phyloP scores from a whole-genome alignment of 1,140 invertebrate species.

The Elysia chlorotica region DNA sequence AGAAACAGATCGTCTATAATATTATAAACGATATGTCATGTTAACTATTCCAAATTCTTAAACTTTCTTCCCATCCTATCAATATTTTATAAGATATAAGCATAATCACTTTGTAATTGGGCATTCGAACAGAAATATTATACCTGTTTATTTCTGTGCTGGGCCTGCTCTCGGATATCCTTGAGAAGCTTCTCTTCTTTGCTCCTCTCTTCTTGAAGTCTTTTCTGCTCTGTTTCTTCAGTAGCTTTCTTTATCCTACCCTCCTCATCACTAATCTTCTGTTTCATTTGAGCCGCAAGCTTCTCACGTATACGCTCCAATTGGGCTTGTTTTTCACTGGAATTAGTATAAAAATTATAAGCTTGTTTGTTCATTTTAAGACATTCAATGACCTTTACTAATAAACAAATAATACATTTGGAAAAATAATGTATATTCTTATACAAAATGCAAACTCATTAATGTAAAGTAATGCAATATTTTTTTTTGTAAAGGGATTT shows the following conservation, averaged over 20 bases:
- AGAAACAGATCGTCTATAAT: no score
- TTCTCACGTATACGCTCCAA: constrained; percentile 56
- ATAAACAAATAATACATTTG: neutral
- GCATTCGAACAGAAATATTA: no score
- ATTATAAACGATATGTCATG: no score
- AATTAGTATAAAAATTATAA: no score
- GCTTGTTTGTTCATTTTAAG: neutral
- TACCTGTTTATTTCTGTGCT: constrained; percentile 52
- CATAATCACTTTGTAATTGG: no score
- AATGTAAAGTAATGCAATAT: no score
- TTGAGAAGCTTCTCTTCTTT: constrained; percentile 45
- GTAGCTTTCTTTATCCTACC: constrained; percentile 49
- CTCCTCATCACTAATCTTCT: constrained; percentile 57
- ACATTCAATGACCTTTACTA: neutral
- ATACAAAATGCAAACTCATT: neutral
- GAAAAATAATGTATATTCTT: neutral
- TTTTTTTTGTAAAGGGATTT: no score
- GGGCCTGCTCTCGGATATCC: constrained; percentile 39
- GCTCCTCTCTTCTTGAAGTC: constrained; percentile 45
- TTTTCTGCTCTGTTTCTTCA: constrained; percentile 52
- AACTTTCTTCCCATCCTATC: no score
- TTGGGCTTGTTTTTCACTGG: constrained; percentile 54
- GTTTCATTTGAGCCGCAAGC: constrained; percentile 55
- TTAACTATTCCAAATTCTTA: no score
- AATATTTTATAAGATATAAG: no score